Base-by-base conservation (phyloP, 2,797 vertebrate genomes). In the Danio tinwini region DNA sequence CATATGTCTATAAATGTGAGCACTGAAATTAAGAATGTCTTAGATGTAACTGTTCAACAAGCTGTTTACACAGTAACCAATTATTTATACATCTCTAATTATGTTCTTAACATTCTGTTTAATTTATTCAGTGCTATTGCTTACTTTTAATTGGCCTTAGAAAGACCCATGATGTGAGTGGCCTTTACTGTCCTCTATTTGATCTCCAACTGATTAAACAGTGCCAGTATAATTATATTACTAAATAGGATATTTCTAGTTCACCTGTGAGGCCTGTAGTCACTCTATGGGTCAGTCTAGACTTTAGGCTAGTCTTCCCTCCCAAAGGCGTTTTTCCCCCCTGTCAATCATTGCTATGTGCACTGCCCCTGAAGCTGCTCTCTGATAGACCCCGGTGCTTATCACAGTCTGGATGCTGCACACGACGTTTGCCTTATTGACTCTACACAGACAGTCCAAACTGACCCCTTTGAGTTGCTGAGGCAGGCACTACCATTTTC, bases 401-500 rank as follows among this genome's bases (percentile, higher is more conserved):
- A 63, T 71, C 67, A 64, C 50, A 4, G 17, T 56, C 29, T 72
- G 49, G 58, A 44, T 19, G 67, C 47, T 53, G 42, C 55, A 50
- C 21, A 52, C 1, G 10, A 56, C 58, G 63, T 67, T 39, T 52
- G 70, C 39, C 69, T 55, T 74, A 55, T 69, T 74, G 81, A 49
- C 69, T 74, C 45, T 42, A 61, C 49, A 64, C 56, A 71, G 49
- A 45, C 11, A 6, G 21, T 7, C 69, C 67, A 72, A 55, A 58
- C 50, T 5, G 52, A 67, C 55, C 50, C 13, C 16, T 37, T 45
- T 52, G 52, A 74, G n/a, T 53, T 59, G 44, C 50, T 59, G 69
- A 63, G 47, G 49, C 39, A 45, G 68, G 61, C 77, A 17, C 50
- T 64, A 45, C 77, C 49, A 65, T 56, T 73, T 80, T 73, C 61